phyloP scores from a whole-genome alignment of 2,888 invertebrate genomes.

The Sussaba pulchella region DNA sequence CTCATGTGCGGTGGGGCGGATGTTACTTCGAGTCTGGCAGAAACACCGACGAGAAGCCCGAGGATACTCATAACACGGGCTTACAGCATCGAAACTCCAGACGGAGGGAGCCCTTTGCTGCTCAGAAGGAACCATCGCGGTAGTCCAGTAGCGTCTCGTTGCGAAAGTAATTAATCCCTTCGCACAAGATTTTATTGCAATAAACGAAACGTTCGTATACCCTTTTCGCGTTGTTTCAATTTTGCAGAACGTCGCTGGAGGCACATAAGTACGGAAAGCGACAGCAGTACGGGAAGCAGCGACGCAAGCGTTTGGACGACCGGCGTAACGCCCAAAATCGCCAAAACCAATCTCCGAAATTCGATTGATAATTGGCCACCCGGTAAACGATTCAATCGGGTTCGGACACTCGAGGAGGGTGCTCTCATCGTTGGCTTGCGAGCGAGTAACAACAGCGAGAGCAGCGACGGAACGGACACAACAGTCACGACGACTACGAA shows the following conservation, averaged over 20 bases:
- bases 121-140: conserved; percentile 71
- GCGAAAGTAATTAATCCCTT: conserved; percentile 74
- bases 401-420: conserved; percentile 77
- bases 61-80: conserved; percentile 90
- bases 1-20: conserved; percentile 18
- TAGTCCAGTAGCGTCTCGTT: conserved; percentile 71
- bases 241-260: conserved; percentile 81
- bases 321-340: conserved; percentile 75
- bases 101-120: conserved; percentile 78
- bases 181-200: background rate
- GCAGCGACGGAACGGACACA: conserved; percentile 80
- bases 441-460: conserved; percentile 73
- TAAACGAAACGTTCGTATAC: no score
- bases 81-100: conserved; percentile 90
- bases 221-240: no score
- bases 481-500: conserved; percentile 74
- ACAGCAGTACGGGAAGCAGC: conserved; percentile 82
- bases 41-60: conserved; percentile 86
- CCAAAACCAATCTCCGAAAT: conserved; percentile 70
- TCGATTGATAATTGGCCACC: conserved; percentile 74
- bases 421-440: conserved; percentile 67
- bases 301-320: conserved; percentile 81
- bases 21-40: conserved; percentile 67
- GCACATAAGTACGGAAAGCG: conserved; percentile 80
- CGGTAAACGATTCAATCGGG: conserved; percentile 72